These are phyloP conservation scores for Leptosomus discolor DNA, from an alignment of 2,113 vertebrate species.

Conservation along the genomic window DNA sequence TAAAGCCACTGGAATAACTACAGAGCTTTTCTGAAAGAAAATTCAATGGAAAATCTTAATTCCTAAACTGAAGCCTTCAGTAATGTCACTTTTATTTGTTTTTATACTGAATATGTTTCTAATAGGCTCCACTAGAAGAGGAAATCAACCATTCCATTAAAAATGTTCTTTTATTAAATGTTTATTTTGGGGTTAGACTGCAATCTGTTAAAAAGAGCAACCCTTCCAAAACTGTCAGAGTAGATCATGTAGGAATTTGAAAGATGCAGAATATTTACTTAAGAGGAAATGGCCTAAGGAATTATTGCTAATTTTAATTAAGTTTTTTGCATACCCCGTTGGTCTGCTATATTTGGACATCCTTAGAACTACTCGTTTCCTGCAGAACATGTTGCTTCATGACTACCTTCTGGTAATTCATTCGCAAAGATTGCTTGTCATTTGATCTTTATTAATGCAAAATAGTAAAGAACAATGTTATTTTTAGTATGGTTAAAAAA, in stretches of 20 bases:
- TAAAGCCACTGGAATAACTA: neutral
- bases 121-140: neutral
- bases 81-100: neutral
- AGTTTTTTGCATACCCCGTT: conserved; percentile 10
- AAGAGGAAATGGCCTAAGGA: conserved; percentile 26
- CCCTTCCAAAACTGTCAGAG: conserved; percentile 45
- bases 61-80: neutral
- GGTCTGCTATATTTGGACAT: neutral
- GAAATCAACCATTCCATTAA: neutral
- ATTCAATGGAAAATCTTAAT: neutral
- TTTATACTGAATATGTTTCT: neutral
- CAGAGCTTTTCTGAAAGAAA: neutral
- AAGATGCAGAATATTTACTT: conserved; percentile 58
- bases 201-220: conserved; percentile 54
- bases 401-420: conserved; percentile 33
- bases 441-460: conserved; percentile 50
- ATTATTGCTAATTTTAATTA: conserved; percentile 59
- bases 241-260: conserved; percentile 49
- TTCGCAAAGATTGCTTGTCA: conserved; percentile 14
- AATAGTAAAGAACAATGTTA: neutral
- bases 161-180: conserved; percentile 29
- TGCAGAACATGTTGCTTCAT: neutral
- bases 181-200: conserved; percentile 13
- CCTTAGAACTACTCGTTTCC: neutral
- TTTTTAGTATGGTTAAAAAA: conserved; percentile 25